Conservation (phyloP, 2,888 invertebrate species). For the Dryobota labecula region DNA sequence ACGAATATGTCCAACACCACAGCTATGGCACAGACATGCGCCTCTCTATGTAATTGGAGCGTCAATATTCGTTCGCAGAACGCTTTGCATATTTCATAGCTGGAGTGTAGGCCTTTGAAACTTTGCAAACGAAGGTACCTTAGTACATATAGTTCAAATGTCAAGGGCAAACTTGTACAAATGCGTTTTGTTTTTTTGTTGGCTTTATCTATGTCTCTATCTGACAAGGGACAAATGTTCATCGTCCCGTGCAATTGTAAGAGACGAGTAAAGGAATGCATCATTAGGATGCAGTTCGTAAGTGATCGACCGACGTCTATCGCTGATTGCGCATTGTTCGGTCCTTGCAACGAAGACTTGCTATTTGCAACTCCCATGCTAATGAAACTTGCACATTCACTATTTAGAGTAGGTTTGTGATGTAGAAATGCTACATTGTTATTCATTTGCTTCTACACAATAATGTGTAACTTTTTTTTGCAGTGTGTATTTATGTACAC, state of each 20-base stretch:
- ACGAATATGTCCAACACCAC: slow-evolving; percentile 60
- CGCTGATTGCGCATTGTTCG: slow-evolving; percentile 58
- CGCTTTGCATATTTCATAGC: slow-evolving; percentile 80
- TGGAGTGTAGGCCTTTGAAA: slow-evolving; percentile 59
- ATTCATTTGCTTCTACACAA: slow-evolving; percentile 9
- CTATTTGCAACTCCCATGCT: slow-evolving; percentile 55
- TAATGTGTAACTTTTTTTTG: too few relatives aligned
- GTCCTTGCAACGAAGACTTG: slow-evolving; percentile 36
- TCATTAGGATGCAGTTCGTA: slow-evolving; percentile 33
- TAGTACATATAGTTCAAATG: slow-evolving; percentile 51
- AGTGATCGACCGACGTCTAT: slow-evolving; percentile 30
- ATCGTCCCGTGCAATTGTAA: slow-evolving; percentile 4
- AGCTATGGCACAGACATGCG: slow-evolving; percentile 64
- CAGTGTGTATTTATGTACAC: not conserved
- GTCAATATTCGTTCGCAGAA: slow-evolving; percentile 78
- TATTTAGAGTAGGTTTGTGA: slow-evolving; percentile 37
- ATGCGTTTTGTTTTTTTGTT: slow-evolving; percentile 29
- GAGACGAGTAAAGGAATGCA: slow-evolving; percentile 27
- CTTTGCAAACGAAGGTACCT: slow-evolving; percentile 36
- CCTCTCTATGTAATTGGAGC: slow-evolving; percentile 79
- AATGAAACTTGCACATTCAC: slow-evolving; percentile 49
- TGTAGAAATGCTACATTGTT: slow-evolving; percentile 14
- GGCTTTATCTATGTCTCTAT: slow-evolving; percentile 34
- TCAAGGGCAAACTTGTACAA: slow-evolving; percentile 45
- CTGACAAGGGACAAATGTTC: slow-evolving; percentile 43